Percentiles rank a stretch among this genome's conserved stretches.
Evolutionary conservation across 2,888 invertebrate genomes (phyloP).

Genomic region (Temnothorax rugatulus): DNA sequence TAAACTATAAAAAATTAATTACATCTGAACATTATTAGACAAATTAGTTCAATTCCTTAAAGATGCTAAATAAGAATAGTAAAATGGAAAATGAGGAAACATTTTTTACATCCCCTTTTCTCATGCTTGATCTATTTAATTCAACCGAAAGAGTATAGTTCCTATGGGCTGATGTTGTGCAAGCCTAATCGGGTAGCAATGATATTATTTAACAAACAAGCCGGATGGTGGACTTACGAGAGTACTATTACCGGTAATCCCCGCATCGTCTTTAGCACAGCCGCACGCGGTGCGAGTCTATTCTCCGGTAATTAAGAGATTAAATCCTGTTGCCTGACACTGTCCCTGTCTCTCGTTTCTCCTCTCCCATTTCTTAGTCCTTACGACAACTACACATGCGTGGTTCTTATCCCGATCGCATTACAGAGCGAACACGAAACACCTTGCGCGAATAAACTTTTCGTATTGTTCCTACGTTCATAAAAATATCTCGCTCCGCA

Average conservation of each 20-base stretch:
- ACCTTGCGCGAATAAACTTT: slow-evolving; percentile 54
- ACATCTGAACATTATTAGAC: too few relatives aligned
- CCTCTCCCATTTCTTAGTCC: slow-evolving; percentile 14
- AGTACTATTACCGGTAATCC: slow-evolving; percentile 83
- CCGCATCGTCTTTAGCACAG: slow-evolving; percentile 73
- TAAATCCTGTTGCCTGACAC: slow-evolving; percentile 83
- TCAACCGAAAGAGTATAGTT: neutral
- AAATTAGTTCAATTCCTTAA: neutral
- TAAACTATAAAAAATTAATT: neutral
- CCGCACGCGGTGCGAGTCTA: slow-evolving; percentile 69
- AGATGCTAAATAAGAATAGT: slow-evolving; percentile 8
- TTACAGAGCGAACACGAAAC: slow-evolving; percentile 67
- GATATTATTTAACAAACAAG: slow-evolving; percentile 86
- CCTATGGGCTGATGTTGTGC: slow-evolving; percentile 66
- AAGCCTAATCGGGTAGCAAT: slow-evolving; percentile 73
- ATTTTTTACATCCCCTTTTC: neutral
- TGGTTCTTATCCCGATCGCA: slow-evolving; percentile 75
- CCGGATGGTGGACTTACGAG: slow-evolving; percentile 84
- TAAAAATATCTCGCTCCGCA: slow-evolving; percentile 9
- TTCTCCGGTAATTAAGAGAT: slow-evolving; percentile 84
- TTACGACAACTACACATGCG: slow-evolving; percentile 32
- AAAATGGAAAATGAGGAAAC: neutral
- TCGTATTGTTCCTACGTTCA: neutral
- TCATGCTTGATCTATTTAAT: neutral
- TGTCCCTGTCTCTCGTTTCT: slow-evolving; percentile 54